Evolutionary conservation across 1,140 invertebrate species (phyloP).

Genomic region (Hydropsyche tenuis): DNA sequence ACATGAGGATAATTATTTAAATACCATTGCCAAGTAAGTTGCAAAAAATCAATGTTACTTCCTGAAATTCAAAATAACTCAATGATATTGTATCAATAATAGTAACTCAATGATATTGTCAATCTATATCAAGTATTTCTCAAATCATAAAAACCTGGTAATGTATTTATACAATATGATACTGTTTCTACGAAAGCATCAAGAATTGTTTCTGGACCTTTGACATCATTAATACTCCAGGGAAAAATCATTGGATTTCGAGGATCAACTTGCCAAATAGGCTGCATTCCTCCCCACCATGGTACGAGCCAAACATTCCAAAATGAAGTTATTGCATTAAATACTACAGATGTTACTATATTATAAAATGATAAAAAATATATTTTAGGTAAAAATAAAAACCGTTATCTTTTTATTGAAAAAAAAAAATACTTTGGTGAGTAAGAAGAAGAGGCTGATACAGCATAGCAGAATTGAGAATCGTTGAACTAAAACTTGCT

Average conservation of each 20-base stretch:
- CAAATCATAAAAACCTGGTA: conserved; percentile 39
- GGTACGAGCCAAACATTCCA: conserved; percentile 48
- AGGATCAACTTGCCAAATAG: conserved; percentile 24
- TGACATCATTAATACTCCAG: conserved; percentile 35
- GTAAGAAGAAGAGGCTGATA: conserved; percentile 44
- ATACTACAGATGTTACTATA: conserved; percentile 42
- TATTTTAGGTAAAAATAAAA: conserved; percentile 1
- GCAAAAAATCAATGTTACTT: conserved; percentile 40
- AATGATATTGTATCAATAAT: too few species aligned
- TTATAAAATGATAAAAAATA: not conserved
- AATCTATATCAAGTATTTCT: not conserved
- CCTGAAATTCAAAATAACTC: conserved; percentile 28
- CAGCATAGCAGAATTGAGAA: conserved; percentile 44
- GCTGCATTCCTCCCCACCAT: conserved; percentile 36
- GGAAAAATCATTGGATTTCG: conserved; percentile 42
- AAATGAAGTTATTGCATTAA: conserved; percentile 44
- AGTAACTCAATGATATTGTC: too few species aligned
- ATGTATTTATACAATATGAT: conserved; percentile 37
- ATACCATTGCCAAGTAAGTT: conserved; percentile 48
- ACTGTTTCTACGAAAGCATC: conserved; percentile 45
- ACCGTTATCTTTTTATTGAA: not conserved
- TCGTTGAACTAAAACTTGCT: conserved; percentile 33
- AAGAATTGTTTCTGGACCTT: conserved; percentile 37
- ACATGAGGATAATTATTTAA: conserved; percentile 31
- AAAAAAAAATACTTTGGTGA: conserved; percentile 40